Conservation (phyloP, 2,888 invertebrate species). For the Folsomia candida region DNA sequence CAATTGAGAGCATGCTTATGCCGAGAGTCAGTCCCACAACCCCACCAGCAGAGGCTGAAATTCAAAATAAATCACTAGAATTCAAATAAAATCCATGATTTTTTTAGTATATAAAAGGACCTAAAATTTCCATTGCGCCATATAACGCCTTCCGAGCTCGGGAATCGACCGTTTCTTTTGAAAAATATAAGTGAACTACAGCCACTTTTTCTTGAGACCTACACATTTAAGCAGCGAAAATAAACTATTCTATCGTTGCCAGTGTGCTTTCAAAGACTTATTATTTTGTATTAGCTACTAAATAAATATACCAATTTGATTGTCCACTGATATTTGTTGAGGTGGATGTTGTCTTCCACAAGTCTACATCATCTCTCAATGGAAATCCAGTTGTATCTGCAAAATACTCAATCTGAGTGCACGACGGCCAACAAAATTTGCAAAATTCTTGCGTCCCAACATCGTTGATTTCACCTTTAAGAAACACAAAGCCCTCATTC, state of each 20-base stretch:
- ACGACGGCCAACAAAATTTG: conserved; percentile 24
- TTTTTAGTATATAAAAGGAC: neutral
- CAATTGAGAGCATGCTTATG: neutral
- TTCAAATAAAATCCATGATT: neutral
- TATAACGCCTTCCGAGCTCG: conserved; percentile 31
- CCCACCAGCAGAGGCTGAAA: neutral
- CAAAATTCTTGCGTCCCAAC: neutral
- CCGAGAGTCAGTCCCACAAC: neutral
- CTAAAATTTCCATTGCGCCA: conserved; percentile 25
- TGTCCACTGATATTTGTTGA: too few relatives aligned
- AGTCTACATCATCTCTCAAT: conserved; percentile 17
- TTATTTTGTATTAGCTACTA: too few relatives aligned
- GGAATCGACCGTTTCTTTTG: conserved; percentile 19
- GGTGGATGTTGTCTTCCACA: conserved; percentile 19
- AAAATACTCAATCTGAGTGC: conserved; percentile 30
- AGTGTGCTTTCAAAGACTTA: too few relatives aligned
- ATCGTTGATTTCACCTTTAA: conserved; percentile 2
- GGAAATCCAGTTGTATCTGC: conserved; percentile 6
- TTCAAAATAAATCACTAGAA: neutral
- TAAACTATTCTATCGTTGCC: too few relatives aligned
- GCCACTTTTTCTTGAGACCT: conserved; percentile 23
- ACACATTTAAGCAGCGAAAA: too few relatives aligned
- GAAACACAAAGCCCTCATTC: too few relatives aligned
- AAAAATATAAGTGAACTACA: conserved; percentile 36
- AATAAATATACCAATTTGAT: too few relatives aligned